phyloP scores from a whole-genome alignment of 2,113 vertebrate species.

The Lepus timidus region DNA sequence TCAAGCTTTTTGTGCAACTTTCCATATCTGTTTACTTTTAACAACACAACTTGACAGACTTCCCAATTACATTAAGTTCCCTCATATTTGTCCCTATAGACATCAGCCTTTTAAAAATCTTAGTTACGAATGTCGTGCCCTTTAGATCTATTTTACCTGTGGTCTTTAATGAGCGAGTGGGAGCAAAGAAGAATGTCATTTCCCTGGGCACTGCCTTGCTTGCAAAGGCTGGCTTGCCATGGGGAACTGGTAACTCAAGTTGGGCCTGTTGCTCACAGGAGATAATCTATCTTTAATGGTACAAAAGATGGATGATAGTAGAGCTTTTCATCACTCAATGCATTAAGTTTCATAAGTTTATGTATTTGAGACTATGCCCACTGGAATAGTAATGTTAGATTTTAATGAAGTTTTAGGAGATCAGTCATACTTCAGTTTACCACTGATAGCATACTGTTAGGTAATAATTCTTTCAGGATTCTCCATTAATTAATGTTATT shows the following conservation, averaged over 20 bases:
- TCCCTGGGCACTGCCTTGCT: constrained; percentile 57
- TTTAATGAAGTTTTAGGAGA: constrained; percentile 64
- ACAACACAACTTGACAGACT: constrained; percentile 15
- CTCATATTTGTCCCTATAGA: constrained; percentile 19
- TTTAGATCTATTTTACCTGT: constrained; percentile 17
- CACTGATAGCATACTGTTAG: background rate
- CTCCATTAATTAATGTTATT: constrained; percentile 37
- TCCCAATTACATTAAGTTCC: constrained; percentile 12
- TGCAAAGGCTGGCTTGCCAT: constrained; percentile 26
- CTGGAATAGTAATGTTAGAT: constrained; percentile 56
- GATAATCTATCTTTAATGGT: constrained; percentile 63
- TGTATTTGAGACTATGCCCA: constrained; percentile 53
- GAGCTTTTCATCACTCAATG: constrained; percentile 67
- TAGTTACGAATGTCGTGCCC: background rate
- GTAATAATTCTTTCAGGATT: constrained; percentile 39
- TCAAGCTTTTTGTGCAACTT: constrained; percentile 12
- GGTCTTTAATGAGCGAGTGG: constrained; percentile 43
- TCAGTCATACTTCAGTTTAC: constrained; percentile 33
- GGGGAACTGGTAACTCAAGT: constrained; percentile 58
- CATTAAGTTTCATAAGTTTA: constrained; percentile 53
- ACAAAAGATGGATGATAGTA: constrained; percentile 46
- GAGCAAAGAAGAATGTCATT: constrained; percentile 65
- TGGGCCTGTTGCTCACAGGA: background rate
- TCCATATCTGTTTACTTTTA: constrained; percentile 31
- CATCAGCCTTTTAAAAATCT: constrained; percentile 48